Conservation (phyloP, 2,888 invertebrate genomes). For the Lepeophtheirus nordmannii region DNA sequence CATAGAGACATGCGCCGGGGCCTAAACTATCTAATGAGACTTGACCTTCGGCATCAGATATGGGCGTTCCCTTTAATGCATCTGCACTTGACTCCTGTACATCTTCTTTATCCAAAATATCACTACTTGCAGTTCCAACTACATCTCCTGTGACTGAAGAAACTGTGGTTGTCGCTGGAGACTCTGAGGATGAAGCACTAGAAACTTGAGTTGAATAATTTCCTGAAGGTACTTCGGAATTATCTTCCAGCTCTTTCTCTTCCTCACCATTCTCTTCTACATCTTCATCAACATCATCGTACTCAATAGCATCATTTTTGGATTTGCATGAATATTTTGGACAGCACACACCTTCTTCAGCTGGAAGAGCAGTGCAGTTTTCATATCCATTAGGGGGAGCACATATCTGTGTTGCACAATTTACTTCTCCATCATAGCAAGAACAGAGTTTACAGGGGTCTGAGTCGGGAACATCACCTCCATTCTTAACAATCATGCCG, state of each 20-base stretch:
- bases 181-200: not conserved
- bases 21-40: constrained; percentile 43
- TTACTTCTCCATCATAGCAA: constrained; percentile 26
- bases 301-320: not conserved
- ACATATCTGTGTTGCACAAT: constrained; percentile 26
- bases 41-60: constrained; percentile 12
- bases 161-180: not conserved
- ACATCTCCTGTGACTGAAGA: constrained; percentile 4
- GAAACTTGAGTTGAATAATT: not conserved
- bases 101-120: not conserved
- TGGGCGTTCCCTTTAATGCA: not conserved
- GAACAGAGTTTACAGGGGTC: constrained; percentile 28
- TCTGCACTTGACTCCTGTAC: not conserved
- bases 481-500: constrained; percentile 26
- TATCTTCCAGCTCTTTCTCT: not conserved
- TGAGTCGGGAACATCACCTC: constrained; percentile 26
- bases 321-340: constrained; percentile 18
- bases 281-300: constrained; percentile 6
- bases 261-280: no score
- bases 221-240: not conserved
- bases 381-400: constrained; percentile 20
- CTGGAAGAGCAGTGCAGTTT: constrained; percentile 25
- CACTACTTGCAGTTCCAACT: constrained; percentile 22
- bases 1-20: constrained; percentile 77
- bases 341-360: constrained; percentile 17